These are phyloP conservation scores for Spodoptera picta DNA, from an alignment of 2,888 invertebrate species.

Conservation along the genomic window DNA sequence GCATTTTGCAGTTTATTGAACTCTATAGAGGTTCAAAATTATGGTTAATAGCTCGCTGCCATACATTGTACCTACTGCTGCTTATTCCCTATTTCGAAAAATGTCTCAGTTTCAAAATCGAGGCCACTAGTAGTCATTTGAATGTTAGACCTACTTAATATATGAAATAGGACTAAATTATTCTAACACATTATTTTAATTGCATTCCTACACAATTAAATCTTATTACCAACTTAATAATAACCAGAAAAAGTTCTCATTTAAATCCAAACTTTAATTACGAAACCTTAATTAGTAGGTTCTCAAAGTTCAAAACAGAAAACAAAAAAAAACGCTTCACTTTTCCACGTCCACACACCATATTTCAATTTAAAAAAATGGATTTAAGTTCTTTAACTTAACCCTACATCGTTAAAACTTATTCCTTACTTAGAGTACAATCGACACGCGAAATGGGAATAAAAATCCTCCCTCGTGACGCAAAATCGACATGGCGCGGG, in stretches of 20 bases:
- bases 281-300: constrained; percentile 35
- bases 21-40: too few relatives aligned
- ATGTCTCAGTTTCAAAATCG: too few relatives aligned
- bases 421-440: constrained; percentile 40
- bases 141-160: neutral
- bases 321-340: constrained; percentile 7
- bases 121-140: too few relatives aligned
- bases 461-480: constrained; percentile 58
- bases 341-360: neutral
- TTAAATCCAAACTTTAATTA: constrained; percentile 36
- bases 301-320: neutral
- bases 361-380: neutral
- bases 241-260: constrained; percentile 10
- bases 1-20: too few relatives aligned
- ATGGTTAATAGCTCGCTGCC: too few relatives aligned
- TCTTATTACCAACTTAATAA: constrained; percentile 19
- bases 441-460: constrained; percentile 44
- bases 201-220: neutral
- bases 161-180: too few relatives aligned
- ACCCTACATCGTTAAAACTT: constrained; percentile 45
- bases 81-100: too few relatives aligned
- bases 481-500: constrained; percentile 72
- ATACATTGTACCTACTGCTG: too few relatives aligned
- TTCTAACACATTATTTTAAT: constrained; percentile 2
- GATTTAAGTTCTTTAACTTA: constrained; percentile 12